Evolutionary conservation across 2,797 vertebrate genomes (phyloP), one percentile per base, ranked within the genome.

Genomic region (Gallinago nigripennis): DNA sequence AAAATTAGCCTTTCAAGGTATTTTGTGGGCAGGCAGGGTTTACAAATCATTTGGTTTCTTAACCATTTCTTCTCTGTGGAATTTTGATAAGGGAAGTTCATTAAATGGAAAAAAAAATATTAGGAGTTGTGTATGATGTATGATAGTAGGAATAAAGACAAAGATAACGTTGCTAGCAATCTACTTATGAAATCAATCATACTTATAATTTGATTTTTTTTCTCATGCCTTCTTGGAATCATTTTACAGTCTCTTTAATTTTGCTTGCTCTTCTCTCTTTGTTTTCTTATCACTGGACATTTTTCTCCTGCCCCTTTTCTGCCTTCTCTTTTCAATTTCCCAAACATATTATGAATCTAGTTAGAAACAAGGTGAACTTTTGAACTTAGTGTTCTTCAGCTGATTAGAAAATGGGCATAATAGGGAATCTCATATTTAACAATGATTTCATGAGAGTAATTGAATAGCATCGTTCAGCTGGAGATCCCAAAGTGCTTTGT

Each of bases 401-500:
- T 91, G 82, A 92, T 91, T 95, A 90, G 68, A 85, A 94, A 94
- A 80, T 71, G 33, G 48, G 5, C 61, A 57, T 90, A 85, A 88
- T 76, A 86, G 53, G 50, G 45, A 92, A 82, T 69, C 51, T 92
- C 30, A 84, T 95, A 95, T 82, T 68, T 94, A 77, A 88, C 27
- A 68, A 16, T 56, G 33, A 70, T 77, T 94, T 92, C 14, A 19
- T 77, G 60, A 70, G 33, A 71, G 37, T 95, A 95, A 90, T 87
- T 97, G 93, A 94, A 88, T 77, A 87, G 8, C 45, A 41, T 95
- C 57, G 82, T 95, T 94, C 66, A 82, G 24, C 41, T 88, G 83
- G 64, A 84, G 68, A 79, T 90, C 75, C 53, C 64, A 39, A 88
- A 77, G 64, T 60, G 53, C 64, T 94, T 82, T 93, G 45, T 68